phyloP scores from a whole-genome alignment of 2,888 invertebrate species.

The Caenorhabditis imperialis region DNA sequence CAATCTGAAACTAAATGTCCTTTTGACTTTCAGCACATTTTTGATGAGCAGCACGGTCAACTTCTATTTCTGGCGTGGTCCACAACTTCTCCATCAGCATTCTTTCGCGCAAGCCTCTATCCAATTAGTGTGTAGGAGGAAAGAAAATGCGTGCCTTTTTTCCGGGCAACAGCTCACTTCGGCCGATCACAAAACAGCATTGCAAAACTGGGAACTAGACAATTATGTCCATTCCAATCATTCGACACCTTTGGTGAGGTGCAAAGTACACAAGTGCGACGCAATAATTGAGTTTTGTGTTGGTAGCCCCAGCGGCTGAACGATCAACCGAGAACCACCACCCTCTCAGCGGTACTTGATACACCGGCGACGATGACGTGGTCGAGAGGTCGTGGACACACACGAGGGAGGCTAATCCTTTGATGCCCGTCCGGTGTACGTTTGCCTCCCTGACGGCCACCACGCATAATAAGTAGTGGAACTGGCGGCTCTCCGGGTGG shows the following conservation, averaged over 20 bases:
- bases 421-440: slow-evolving; percentile 35
- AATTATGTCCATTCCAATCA: slow-evolving; percentile 22
- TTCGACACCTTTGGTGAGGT: background rate
- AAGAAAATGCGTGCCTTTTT: slow-evolving; percentile 41
- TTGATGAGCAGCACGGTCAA: slow-evolving; percentile 4
- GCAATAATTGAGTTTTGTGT: slow-evolving; percentile 28
- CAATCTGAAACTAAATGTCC: slow-evolving; percentile 22
- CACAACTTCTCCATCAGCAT: slow-evolving; percentile 43
- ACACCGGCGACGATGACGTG: slow-evolving; percentile 32
- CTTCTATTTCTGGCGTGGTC: slow-evolving; percentile 34
- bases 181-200: slow-evolving; percentile 48
- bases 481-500: slow-evolving; percentile 34
- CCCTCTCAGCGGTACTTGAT: slow-evolving; percentile 20
- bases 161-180: slow-evolving; percentile 16
- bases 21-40: slow-evolving; percentile 5
- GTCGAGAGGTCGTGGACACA: slow-evolving; percentile 9
- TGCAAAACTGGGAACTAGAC: slow-evolving; percentile 37
- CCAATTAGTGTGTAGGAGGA: slow-evolving; percentile 53
- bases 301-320: background rate
- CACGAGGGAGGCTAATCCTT: slow-evolving; percentile 40
- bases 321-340: slow-evolving; percentile 37
- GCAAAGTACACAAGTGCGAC: slow-evolving; percentile 23
- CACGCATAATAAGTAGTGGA: slow-evolving; percentile 45
- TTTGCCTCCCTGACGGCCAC: slow-evolving; percentile 7
- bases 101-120: slow-evolving; percentile 43